These are phyloP conservation scores for Triplophysa siluroides DNA, from an alignment of 2,113 vertebrate genomes.

Conservation along the genomic window DNA sequence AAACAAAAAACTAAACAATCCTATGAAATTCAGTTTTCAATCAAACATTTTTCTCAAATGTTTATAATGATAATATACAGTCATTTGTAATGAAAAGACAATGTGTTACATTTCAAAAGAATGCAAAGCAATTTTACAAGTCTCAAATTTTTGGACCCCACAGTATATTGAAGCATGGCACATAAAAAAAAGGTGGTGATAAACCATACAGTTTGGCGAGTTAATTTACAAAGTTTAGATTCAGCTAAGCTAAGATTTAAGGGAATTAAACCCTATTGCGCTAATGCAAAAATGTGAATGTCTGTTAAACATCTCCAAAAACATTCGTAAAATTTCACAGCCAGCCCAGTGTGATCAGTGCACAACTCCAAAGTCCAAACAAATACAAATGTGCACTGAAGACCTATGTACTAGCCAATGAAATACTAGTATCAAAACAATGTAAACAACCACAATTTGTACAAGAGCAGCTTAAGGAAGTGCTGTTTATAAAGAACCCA, in stretches of 20 bases:
- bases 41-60: too few relatives aligned
- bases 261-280: neutral
- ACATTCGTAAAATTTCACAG: constrained; percentile 19
- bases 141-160: too few relatives aligned
- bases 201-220: neutral
- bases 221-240: neutral
- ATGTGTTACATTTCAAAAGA: too few relatives aligned
- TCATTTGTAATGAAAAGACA: too few relatives aligned
- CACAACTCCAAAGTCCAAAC: constrained; percentile 25
- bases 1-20: neutral
- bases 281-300: neutral
- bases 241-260: neutral
- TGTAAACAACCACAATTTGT: constrained; percentile 91
- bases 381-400: constrained; percentile 77
- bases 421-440: constrained; percentile 78
- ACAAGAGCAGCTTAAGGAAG: constrained; percentile 80
- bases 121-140: too few relatives aligned
- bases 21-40: neutral
- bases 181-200: neutral
- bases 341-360: constrained; percentile 25
- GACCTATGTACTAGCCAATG: constrained; percentile 83
- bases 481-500: constrained; percentile 68
- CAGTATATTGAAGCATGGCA: neutral
- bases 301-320: neutral
- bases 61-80: too few relatives aligned